Evolutionary conservation across 1,140 invertebrate genomes (phyloP).

Genomic region (Yoshiicerus persimilis): DNA sequence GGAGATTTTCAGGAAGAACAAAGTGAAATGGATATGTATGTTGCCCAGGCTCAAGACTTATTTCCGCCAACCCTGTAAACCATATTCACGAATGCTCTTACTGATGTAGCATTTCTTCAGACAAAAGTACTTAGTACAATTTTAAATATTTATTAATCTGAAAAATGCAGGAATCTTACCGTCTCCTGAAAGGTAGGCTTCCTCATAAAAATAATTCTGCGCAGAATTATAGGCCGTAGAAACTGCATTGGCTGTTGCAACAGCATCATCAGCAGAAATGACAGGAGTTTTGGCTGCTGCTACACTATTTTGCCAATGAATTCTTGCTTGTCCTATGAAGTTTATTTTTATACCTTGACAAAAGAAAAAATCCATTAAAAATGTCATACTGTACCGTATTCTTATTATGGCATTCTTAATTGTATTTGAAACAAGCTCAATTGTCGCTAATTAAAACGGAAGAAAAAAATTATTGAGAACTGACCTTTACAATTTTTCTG

Average conservation of each 20-base stretch:
- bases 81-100: background rate
- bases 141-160: background rate
- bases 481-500: conserved; percentile 35
- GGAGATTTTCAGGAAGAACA: conserved; percentile 37
- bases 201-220: background rate
- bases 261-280: background rate
- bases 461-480: background rate
- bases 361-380: background rate
- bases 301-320: background rate
- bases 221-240: background rate
- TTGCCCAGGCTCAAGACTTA: background rate
- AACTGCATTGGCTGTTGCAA: background rate
- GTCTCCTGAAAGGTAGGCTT: background rate
- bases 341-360: background rate
- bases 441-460: background rate
- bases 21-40: background rate
- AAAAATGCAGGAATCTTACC: background rate
- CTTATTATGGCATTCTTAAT: no score
- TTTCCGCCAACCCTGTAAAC: background rate
- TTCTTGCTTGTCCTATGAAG: background rate
- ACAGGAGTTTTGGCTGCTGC: background rate
- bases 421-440: no score
- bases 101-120: no score
- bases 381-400: no score
- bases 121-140: background rate